Evolutionary conservation across 1,140 invertebrate species (phyloP).

Genomic region (Drosophila azteca): DNA sequence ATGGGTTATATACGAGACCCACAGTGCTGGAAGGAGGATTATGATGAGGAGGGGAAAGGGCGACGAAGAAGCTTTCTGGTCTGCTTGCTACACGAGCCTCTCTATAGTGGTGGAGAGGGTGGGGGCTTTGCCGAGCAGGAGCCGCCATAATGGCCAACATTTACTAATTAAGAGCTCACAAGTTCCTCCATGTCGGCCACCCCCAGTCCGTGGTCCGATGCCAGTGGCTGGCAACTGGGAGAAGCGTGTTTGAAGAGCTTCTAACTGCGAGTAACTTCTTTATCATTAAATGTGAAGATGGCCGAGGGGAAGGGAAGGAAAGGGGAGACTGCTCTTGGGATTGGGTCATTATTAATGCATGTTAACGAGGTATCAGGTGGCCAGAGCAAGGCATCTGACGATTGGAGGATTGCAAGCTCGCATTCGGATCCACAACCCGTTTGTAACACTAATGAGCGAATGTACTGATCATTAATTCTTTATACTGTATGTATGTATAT

Average conservation of each 20-base stretch:
- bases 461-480: too few species aligned
- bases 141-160: constrained; percentile 76
- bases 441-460: not conserved
- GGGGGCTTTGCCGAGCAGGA: constrained; percentile 4
- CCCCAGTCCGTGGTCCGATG: constrained; percentile 27
- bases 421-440: constrained; percentile 15
- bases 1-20: constrained; percentile 64
- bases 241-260: constrained; percentile 67
- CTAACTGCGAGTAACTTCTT: constrained; percentile 43
- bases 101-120: constrained; percentile 14
- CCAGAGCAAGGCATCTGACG: constrained; percentile 20
- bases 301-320: not conserved
- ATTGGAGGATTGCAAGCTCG: constrained; percentile 15
- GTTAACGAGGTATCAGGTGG: constrained; percentile 77
- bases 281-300: constrained; percentile 3
- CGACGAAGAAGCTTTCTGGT: constrained; percentile 43
- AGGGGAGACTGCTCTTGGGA: constrained; percentile 28
- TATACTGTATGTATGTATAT: too few species aligned
- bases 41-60: not conserved
- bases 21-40: not conserved
- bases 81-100: constrained; percentile 53
- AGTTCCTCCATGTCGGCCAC: constrained; percentile 35
- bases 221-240: constrained; percentile 37
- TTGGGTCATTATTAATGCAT: constrained; percentile 71
- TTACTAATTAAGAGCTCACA: constrained; percentile 81